These are phyloP conservation scores for Hemithea aestivaria DNA, from an alignment of 2,888 invertebrate genomes.

Conservation along the genomic window DNA sequence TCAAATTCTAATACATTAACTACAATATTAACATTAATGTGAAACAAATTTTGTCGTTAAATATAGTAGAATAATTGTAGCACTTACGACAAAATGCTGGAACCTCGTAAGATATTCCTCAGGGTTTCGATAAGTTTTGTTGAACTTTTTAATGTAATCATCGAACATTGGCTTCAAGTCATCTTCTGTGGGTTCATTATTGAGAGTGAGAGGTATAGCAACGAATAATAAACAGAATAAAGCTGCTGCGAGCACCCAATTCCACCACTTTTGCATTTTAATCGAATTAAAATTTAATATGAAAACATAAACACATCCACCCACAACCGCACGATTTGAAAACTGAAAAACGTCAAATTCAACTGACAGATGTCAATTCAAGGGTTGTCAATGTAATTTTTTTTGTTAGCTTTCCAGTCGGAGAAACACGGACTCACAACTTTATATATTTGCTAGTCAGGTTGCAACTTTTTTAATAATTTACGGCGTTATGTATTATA, in stretches of 20 bases:
- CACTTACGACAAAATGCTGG: slow-evolving; percentile 76
- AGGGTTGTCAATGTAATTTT: no score
- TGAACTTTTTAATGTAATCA: slow-evolving; percentile 71
- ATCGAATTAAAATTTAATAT: slow-evolving; percentile 14
- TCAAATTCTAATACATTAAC: no score
- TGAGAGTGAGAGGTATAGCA: slow-evolving; percentile 53
- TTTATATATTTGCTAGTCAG: no score
- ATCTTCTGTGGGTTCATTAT: slow-evolving; percentile 35
- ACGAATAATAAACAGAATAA: slow-evolving; percentile 58
- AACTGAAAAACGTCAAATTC: no score
- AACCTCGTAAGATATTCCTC: slow-evolving; percentile 72
- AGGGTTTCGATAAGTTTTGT: slow-evolving; percentile 73
- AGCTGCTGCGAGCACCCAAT: slow-evolving; percentile 53
- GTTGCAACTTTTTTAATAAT: no score
- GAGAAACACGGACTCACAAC: no score
- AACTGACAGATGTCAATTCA: no score
- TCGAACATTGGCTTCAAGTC: slow-evolving; percentile 62
- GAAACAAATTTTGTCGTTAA: no score
- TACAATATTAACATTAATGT: no score
- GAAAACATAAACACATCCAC: slow-evolving; percentile 23
- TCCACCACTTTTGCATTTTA: slow-evolving; percentile 68
- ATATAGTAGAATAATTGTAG: no score
- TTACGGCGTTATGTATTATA: no score
- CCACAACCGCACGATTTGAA: slow-evolving; percentile 3
- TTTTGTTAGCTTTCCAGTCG: no score